Conservation (phyloP, 2,113 vertebrate species). For the Pollachius pollachius region DNA sequence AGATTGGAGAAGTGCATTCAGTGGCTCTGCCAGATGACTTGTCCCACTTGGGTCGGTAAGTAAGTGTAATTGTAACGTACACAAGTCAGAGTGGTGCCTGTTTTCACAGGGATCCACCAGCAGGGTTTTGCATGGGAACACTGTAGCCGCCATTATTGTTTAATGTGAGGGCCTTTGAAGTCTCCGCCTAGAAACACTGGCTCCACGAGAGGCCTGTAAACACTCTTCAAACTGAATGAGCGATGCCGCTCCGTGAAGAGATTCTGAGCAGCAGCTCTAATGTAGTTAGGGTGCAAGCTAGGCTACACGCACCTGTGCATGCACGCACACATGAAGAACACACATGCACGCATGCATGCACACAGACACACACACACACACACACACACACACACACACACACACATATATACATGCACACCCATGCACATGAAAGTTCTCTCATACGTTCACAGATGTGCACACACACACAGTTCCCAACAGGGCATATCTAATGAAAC, state of each 20-base stretch:
- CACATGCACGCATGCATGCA: neutral
- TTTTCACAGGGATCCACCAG: neutral
- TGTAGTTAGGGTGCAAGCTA: neutral
- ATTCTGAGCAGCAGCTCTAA: neutral
- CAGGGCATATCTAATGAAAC: neutral
- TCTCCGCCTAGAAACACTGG: conserved; percentile 6
- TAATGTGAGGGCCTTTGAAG: conserved; percentile 6
- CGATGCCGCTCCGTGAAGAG: conserved; percentile 3
- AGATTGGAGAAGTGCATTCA: no score
- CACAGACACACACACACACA: conserved; percentile 1
- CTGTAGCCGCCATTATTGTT: conserved; percentile 12
- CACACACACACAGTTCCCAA: no score
- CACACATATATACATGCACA: neutral
- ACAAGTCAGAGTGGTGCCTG: no score
- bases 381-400: neutral
- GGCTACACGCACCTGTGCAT: neutral
- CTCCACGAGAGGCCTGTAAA: conserved; percentile 14
- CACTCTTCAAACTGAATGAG: conserved; percentile 21
- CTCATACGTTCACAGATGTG: neutral
- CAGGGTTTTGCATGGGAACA: neutral
- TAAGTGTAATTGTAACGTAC: no score
- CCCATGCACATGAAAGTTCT: no score
- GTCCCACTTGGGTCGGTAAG: no score
- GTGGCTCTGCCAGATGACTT: no score
- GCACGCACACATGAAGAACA: neutral